phyloP scores from a whole-genome alignment of 2,113 vertebrate species.

The Enhydra lutris region DNA sequence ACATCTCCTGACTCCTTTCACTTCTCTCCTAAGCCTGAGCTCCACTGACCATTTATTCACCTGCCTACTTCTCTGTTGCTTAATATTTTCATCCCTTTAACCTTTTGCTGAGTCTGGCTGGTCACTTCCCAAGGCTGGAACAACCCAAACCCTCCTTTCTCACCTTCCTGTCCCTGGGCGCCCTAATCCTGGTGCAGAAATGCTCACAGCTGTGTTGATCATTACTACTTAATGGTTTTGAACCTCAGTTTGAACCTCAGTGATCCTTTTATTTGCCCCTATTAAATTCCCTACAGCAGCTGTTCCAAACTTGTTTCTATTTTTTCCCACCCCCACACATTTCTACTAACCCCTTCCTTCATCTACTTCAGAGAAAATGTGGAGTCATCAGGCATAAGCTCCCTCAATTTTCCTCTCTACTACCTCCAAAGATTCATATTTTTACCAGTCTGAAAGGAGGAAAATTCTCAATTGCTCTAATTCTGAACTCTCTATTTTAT shows the following conservation, averaged over 20 bases:
- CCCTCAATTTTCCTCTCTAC: conserved; percentile 46
- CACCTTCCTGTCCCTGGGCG: background rate
- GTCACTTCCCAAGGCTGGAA: background rate
- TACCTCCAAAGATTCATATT: background rate
- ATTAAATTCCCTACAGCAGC: background rate
- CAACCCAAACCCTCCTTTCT: background rate
- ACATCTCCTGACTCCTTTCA: background rate
- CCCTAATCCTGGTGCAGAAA: background rate
- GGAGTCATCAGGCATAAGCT: background rate
- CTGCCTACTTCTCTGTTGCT: background rate
- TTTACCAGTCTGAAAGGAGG: conserved; percentile 17
- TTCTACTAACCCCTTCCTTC: background rate
- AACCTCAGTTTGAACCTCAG: background rate
- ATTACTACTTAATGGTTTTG: background rate
- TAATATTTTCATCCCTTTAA: background rate
- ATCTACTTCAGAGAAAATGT: conserved; percentile 6
- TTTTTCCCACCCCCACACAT: background rate
- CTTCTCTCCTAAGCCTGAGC: background rate
- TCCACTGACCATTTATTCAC: background rate
- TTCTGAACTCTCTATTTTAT: conserved; percentile 21
- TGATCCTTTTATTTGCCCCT: background rate
- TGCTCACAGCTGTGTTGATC: background rate
- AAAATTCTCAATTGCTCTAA: background rate
- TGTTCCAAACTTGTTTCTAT: background rate
- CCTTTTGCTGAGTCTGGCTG: background rate